Base-by-base conservation (phyloP, 2,113 vertebrate genomes). In the Hemiscyllium ocellatum region DNA sequence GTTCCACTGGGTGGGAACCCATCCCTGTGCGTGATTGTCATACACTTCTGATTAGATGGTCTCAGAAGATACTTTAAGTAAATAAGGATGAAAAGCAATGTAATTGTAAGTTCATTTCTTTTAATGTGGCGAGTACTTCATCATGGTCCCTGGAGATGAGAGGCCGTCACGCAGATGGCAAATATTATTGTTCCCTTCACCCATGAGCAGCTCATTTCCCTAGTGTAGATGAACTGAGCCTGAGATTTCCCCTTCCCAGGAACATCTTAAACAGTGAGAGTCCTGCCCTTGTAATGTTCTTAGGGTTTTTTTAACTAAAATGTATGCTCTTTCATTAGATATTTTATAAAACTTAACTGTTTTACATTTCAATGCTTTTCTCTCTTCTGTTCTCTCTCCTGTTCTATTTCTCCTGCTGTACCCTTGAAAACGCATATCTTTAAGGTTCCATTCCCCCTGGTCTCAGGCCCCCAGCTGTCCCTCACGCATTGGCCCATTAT, bases 1-100 rank as follows among this genome's bases (percentile, higher is more conserved):
- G 91, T n/a, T 69, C 91, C 69, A 52, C 15, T 72, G 69, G 42
- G 37, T 26, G 13, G 69, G 8, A 76, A 50, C 24, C 68, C 68
- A 95, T 50, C 68, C 69, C 68, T 22, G 69, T 70, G 42, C 69
- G 47, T 95, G 94, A 95, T 72, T 13, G 42, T 95, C 69, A 52
- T 76, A 52, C 42, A 52, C 47, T 95, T 72, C 94, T 76, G 94
- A 95, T 95, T 72, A 95, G 94, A 95, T 95, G 68, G 72, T 95
- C 42, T 76, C 94, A 95, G 94, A 95, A 76, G 94, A 95, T 95
- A 95, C 94, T 95, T 72, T 47, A 76, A 95, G 94, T 95, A 95
- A 95, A 95, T 95, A 72, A 50, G 94, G 94, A 95, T 95, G 47
- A 95, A 72, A 95, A 70, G 94, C 94, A 70, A 47, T 29, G 94